Evolutionary conservation across 2,113 vertebrate species (phyloP), one percentile per base, ranked within the genome.

Genomic region (Mastomys coucha): DNA sequence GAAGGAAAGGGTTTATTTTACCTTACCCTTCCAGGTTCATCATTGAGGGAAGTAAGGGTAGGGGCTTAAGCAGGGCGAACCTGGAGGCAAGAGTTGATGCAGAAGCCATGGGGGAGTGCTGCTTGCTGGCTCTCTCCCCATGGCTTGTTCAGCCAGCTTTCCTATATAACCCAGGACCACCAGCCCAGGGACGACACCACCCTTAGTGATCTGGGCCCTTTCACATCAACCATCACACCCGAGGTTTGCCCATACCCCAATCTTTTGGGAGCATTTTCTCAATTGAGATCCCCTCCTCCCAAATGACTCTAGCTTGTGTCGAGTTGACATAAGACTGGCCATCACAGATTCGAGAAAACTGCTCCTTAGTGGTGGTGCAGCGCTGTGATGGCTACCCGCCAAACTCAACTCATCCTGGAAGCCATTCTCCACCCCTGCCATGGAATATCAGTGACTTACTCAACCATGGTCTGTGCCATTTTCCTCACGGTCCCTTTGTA

Each of bases 381-480:
- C 58, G 5, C 42, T 39, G 45, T 10, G 45, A 39, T 24, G 82
- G 26, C 22, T 2, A 24, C 17, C 73, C 33, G 3, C n/a, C 67
- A 49, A 2, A 13, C 28, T 24, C n/a, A 10, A 8, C 17, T 11
- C 7, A 31, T 49, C 72, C 56, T 31, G 39, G 26, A 19, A 39
- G 14, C 19, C 1, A 42, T 26, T 22, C 39, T 26, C 28, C 0
- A 1, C 19, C 76, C 69, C 19, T 0, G 7, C 53, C 36, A 24
- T 11, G 10, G 53, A 49, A 5, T 17, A 10, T 19, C 51, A 4
- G 65, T 0, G 12, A 81, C 97, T 77, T 60, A 96, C 97, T 93
- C 26, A 0, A 12, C 24, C 72, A 92, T 10, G 94, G 60, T n/a
- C 95, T 56, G 89, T 0, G 81, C 96, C 97, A 94, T 69, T 33